phyloP scores from a whole-genome alignment of 2,797 vertebrate species.

The Falco naumanni region DNA sequence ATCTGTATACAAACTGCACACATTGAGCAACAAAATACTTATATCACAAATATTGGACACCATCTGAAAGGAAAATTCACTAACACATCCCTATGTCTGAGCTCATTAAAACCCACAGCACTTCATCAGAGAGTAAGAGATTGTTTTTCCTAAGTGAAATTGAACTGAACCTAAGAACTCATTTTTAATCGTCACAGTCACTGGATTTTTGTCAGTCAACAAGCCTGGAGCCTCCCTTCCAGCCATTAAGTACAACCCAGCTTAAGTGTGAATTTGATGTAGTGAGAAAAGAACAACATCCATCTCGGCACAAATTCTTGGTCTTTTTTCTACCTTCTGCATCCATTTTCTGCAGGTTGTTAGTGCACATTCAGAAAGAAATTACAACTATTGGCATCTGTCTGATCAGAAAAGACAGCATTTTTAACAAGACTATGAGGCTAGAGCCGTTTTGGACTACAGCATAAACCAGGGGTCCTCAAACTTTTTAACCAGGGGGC shows the following conservation, averaged over 20 bases:
- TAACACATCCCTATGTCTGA: neutral
- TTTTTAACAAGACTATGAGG: neutral
- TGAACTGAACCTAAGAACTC: neutral
- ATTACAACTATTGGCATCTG: neutral
- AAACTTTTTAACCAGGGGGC: no score
- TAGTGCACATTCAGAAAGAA: neutral
- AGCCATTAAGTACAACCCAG: neutral
- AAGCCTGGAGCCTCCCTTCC: neutral
- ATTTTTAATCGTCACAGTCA: neutral
- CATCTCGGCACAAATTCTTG: neutral
- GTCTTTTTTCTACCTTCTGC: neutral
- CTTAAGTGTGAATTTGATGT: neutral
- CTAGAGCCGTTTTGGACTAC: neutral
- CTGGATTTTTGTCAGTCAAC: neutral
- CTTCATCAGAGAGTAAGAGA: neutral
- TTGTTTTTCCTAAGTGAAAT: slow-evolving; percentile 2
- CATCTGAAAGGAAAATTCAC: neutral
- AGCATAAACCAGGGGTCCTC: neutral
- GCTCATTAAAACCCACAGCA: neutral
- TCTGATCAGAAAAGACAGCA: neutral
- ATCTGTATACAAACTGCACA: neutral
- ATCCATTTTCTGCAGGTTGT: neutral
- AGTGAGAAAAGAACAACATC: neutral
- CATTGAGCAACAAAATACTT: neutral
- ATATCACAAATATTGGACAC: neutral